Evolutionary conservation across 2,888 invertebrate genomes (phyloP).

Genomic region (Tipula helvola): DNA sequence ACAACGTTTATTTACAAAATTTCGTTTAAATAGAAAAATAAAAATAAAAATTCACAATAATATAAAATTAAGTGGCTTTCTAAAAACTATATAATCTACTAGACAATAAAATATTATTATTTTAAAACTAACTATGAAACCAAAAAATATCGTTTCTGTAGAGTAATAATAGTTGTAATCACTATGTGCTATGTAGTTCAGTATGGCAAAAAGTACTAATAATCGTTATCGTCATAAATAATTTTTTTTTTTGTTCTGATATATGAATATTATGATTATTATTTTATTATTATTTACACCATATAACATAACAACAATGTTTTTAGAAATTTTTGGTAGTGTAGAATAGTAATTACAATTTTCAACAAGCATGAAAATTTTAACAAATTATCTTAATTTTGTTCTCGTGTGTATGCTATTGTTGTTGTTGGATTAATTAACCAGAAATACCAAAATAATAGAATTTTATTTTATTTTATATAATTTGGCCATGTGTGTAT

Average conservation of each 20-base stretch:
- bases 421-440: background rate
- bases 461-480: background rate
- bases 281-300: background rate
- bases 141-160: background rate
- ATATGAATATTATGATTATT: background rate
- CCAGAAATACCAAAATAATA: background rate
- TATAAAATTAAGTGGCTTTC: too few relatives aligned
- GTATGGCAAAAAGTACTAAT: background rate
- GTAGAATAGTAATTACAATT: background rate
- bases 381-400: background rate
- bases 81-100: too few relatives aligned
- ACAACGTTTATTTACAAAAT: too few relatives aligned
- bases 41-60: too few relatives aligned
- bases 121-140: background rate
- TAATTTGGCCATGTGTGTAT: background rate
- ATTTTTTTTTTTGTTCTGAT: background rate
- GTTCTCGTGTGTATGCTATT: background rate
- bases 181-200: background rate
- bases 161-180: background rate
- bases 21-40: too few relatives aligned
- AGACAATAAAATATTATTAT: background rate
- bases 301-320: background rate
- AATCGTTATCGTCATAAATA: background rate
- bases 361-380: background rate
- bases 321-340: background rate